Conservation (phyloP, 2,888 invertebrate species). For the Boloria selene region DNA sequence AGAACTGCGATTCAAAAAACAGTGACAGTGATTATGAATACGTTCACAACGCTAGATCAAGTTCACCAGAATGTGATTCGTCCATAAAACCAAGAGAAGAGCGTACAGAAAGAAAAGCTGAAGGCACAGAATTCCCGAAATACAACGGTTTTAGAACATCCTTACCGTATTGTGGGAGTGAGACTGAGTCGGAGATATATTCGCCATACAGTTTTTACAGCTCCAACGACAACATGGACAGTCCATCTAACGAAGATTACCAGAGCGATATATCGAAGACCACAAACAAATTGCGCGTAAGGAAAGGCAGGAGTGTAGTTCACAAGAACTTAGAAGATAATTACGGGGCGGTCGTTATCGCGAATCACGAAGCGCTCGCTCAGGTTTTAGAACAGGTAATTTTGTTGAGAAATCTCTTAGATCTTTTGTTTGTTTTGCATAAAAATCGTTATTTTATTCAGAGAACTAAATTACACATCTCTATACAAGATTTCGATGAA, state of each 20-base stretch:
- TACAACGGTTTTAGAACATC: conserved; percentile 85
- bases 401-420: conserved; percentile 1
- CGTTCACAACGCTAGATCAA: conserved; percentile 84
- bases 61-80: conserved; percentile 86
- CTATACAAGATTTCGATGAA: background rate
- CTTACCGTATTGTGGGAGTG: conserved; percentile 91
- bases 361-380: conserved; percentile 94
- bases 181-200: conserved; percentile 92
- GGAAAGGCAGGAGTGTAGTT: conserved; percentile 91
- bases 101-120: conserved; percentile 62
- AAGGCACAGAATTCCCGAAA: conserved; percentile 78
- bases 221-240: conserved; percentile 82
- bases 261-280: conserved; percentile 72
- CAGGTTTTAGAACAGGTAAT: conserved; percentile 93
- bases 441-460: too few species aligned
- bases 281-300: conserved; percentile 86
- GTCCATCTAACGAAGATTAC: conserved; percentile 69
- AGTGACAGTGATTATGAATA: conserved; percentile 85
- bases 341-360: conserved; percentile 93
- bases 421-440: background rate
- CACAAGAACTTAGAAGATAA: conserved; percentile 94
- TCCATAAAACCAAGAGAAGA: conserved; percentile 75
- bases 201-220: conserved; percentile 90
- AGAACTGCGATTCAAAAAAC: conserved; percentile 73
- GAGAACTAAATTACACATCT: background rate